Base-by-base conservation (phyloP, 2,888 invertebrate genomes). In the Diplolepis rosae region DNA sequence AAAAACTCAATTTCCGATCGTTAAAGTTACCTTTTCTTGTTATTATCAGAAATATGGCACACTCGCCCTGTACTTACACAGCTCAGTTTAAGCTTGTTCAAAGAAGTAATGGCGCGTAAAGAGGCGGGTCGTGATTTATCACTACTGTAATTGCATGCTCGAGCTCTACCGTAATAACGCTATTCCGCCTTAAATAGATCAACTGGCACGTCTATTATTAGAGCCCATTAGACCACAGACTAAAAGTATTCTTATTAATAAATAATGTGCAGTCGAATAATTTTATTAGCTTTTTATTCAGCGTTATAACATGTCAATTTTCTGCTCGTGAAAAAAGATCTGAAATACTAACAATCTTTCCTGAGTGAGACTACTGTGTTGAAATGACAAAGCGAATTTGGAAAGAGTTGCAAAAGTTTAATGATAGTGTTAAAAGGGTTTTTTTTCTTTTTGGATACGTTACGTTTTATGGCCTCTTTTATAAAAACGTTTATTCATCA, bases 41-140 rank as follows among this genome's bases (percentile, higher is more conserved):
- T 54, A 32, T 35, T 56, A 22, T 22, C 24, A 35, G 56, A 56
- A 56, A 56, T 32, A 52, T 54, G 11, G 22, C 56, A 35, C 56
- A 35, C 54, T 54, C 18, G n/a, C 22, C 3, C 32, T 13, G 24
- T 56, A 35, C 56, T 22, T 35, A 13, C 22, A 35, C 32, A 56
- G 15, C 18, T 39, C 35, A 32, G 35, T 61, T 61, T 35, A 24
- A 35, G 56, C 56, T 61, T 56, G 35, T 56, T 61, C 39, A 61
- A 61, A 61, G 56, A 61, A 61, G 56, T 61, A 61, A 61, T 61
- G 56, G 24, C 35, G 56, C 56, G 35, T 61, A 27, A 35, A 61
- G 35, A 61, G 56, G 56, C 56, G 56, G 56, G 39, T 56, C 35
- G 56, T 39, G 39, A 61, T 61, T 61, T 61, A 61, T 61, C 39